phyloP scores from a whole-genome alignment of 2,113 vertebrate species.

The Entomyzon cyanotis region DNA sequence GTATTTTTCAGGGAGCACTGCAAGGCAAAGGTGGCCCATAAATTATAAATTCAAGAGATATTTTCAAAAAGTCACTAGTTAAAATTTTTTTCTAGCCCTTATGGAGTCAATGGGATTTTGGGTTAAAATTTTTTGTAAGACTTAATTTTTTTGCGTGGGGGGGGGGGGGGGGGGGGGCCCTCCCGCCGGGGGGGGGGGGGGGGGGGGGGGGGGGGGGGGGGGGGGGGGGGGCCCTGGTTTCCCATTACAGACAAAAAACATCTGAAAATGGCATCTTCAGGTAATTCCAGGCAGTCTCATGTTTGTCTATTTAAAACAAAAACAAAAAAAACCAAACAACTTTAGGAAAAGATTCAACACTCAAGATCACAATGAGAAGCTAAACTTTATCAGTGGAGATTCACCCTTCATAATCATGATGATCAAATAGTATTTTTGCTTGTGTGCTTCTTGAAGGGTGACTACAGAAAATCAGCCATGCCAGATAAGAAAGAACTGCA shows the following conservation, averaged over 20 bases:
- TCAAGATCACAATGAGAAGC: background rate
- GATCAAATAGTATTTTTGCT: background rate
- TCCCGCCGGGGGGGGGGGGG: too few relatives aligned
- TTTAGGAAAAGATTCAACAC: background rate
- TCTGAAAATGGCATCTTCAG: background rate
- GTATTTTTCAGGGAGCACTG: background rate
- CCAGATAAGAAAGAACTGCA: background rate
- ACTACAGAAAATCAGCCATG: background rate
- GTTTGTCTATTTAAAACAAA: background rate
- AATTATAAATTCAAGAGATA: background rate
- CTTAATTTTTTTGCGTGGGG: background rate
- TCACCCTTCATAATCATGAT: background rate
- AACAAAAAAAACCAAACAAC: background rate
- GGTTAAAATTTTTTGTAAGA: background rate
- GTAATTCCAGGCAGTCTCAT: background rate
- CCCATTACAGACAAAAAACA: background rate
- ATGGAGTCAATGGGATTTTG: background rate
- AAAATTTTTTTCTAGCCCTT: background rate
- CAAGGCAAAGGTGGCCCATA: background rate
- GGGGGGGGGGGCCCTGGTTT: too few relatives aligned
- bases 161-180: too few relatives aligned
- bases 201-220: too few relatives aligned
- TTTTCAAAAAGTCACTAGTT: background rate
- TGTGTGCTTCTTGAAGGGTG: background rate
- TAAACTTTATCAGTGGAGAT: background rate